These are phyloP conservation scores for Nestor notabilis DNA, from an alignment of 2,113 vertebrate species.

Conservation along the genomic window DNA sequence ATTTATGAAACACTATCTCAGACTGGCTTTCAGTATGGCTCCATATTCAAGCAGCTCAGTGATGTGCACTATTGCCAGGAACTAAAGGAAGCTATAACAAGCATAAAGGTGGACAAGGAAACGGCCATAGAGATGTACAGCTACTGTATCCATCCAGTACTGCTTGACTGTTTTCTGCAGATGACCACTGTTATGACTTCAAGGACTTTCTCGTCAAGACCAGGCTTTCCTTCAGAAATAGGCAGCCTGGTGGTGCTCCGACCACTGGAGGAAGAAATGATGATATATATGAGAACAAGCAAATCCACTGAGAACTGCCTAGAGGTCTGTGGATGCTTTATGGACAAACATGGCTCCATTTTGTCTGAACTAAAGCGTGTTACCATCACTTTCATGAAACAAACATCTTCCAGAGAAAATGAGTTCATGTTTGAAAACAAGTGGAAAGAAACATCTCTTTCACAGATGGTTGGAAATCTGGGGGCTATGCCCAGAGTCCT, in stretches of 20 bases:
- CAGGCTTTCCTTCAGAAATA: constrained; percentile 82
- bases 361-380: constrained; percentile 81
- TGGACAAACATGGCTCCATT: constrained; percentile 75
- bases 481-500: constrained; percentile 70
- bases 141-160: constrained; percentile 83
- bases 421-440: constrained; percentile 82
- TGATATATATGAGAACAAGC: constrained; percentile 81
- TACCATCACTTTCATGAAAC: constrained; percentile 74
- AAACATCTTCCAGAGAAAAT: constrained; percentile 49
- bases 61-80: constrained; percentile 79
- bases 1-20: constrained; percentile 78
- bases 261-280: constrained; percentile 80
- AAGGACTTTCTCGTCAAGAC: constrained; percentile 13
- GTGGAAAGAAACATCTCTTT: constrained; percentile 25
- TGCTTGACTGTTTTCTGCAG: constrained; percentile 87
- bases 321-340: constrained; percentile 86
- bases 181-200: constrained; percentile 75
- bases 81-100: constrained; percentile 81
- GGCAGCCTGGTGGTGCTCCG: constrained; percentile 75
- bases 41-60: constrained; percentile 77
- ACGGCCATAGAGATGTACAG: constrained; percentile 72
- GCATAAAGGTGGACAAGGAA: constrained; percentile 74
- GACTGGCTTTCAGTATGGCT: constrained; percentile 82
- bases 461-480: not conserved
- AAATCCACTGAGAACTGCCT: constrained; percentile 70